These are phyloP conservation scores for Petrocephalus schoutedeni DNA, from an alignment of 2,797 vertebrate species.

Conservation along the genomic window DNA sequence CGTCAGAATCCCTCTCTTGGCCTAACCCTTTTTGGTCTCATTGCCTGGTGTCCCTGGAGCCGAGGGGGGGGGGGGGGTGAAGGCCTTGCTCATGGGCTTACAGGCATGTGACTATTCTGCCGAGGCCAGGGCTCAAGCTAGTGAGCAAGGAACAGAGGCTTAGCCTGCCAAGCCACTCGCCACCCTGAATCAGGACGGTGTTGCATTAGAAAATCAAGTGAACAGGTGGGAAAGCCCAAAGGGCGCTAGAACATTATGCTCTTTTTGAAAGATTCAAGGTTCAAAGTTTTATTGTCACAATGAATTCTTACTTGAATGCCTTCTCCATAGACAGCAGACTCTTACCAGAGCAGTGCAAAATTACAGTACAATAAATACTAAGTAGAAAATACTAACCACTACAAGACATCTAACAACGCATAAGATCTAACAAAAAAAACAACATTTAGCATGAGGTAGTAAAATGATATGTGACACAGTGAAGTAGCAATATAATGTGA, in stretches of 20 bases:
- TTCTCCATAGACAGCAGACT: not conserved
- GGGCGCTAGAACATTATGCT: not conserved
- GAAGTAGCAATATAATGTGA: not conserved
- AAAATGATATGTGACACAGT: not conserved
- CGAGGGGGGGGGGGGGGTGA: not conserved
- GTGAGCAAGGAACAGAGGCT: not conserved
- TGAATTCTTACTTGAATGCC: not conserved
- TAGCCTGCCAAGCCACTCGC: not conserved
- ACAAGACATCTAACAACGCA: not conserved
- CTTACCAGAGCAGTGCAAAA: not conserved
- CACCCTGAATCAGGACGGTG: not conserved
- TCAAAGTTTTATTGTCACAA: not conserved
- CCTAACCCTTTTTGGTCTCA: not conserved
- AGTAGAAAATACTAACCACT: not conserved
- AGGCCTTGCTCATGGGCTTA: not conserved
- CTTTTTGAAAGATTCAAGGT: not conserved
- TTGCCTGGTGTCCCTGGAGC: not conserved
- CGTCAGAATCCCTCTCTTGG: not conserved
- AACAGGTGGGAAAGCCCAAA: not conserved
- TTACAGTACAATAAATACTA: not conserved
- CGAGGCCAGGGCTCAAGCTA: not conserved
- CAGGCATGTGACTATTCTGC: not conserved
- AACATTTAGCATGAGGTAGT: not conserved
- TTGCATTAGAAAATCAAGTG: not conserved
- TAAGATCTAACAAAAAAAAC: not conserved